Percentiles rank a stretch among this genome's conserved stretches.
Evolutionary conservation across 2,888 invertebrate genomes (phyloP).

Genomic region (Cantharis flavilabris): DNA sequence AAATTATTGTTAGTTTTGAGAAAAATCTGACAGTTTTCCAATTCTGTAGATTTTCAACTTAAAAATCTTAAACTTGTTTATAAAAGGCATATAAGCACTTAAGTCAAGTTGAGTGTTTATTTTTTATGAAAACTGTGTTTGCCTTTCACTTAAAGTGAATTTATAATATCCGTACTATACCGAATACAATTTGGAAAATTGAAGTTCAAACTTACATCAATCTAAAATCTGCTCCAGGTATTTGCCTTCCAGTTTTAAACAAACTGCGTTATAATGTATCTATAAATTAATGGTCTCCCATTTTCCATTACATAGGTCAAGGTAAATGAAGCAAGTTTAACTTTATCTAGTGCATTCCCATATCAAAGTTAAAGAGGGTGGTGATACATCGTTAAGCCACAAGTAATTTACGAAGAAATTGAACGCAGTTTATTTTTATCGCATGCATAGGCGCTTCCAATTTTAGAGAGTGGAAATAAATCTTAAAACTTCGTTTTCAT

Average conservation of each 20-base stretch:
- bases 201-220: neutral
- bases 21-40: neutral
- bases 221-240: neutral
- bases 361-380: neutral
- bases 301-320: neutral
- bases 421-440: neutral
- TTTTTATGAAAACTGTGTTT: neutral
- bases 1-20: neutral
- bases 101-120: neutral
- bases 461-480: neutral
- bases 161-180: neutral
- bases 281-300: neutral
- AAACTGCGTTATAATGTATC: neutral
- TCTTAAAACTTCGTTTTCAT: neutral
- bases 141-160: neutral
- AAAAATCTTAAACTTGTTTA: neutral
- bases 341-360: neutral
- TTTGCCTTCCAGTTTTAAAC: neutral
- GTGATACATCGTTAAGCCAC: neutral
- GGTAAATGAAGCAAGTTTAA: neutral
- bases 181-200: neutral
- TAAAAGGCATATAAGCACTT: neutral
- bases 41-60: neutral
- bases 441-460: neutral
- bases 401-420: neutral